Conservation (phyloP, 1,140 invertebrate species). For the Sycophila sp. region DNA sequence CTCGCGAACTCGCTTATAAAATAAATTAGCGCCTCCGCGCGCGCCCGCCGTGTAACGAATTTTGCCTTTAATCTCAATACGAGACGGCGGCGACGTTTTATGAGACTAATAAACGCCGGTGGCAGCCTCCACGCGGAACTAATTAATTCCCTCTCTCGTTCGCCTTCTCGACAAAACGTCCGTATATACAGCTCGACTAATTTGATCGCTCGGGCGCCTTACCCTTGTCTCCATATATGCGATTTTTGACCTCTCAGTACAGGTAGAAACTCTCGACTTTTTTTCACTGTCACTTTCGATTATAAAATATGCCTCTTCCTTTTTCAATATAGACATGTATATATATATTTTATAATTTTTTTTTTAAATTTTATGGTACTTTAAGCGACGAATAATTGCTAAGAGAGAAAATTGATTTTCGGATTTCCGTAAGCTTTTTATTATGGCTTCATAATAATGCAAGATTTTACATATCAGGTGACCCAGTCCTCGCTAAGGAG, state of each 20-base stretch:
- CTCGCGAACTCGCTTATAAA: background rate
- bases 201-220: background rate
- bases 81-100: conserved; percentile 9
- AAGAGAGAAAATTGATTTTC: no score
- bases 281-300: background rate
- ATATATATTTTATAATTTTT: background rate
- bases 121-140: conserved; percentile 2
- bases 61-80: conserved; percentile 12
- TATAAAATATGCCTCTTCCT: background rate
- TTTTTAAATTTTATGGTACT: no score
- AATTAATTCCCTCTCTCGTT: conserved; percentile 15
- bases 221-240: no score
- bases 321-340: background rate
- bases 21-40: conserved; percentile 34
- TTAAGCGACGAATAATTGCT: no score
- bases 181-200: background rate
- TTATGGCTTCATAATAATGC: background rate
- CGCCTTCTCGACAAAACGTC: background rate
- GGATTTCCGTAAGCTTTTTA: background rate
- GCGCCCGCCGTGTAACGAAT: conserved; percentile 15
- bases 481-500: background rate
- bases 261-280: background rate
- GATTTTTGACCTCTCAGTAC: no score
- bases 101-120: conserved; percentile 23
- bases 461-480: background rate